Evolutionary conservation across 2,888 invertebrate genomes (phyloP).

Genomic region (Cinara cedri): DNA sequence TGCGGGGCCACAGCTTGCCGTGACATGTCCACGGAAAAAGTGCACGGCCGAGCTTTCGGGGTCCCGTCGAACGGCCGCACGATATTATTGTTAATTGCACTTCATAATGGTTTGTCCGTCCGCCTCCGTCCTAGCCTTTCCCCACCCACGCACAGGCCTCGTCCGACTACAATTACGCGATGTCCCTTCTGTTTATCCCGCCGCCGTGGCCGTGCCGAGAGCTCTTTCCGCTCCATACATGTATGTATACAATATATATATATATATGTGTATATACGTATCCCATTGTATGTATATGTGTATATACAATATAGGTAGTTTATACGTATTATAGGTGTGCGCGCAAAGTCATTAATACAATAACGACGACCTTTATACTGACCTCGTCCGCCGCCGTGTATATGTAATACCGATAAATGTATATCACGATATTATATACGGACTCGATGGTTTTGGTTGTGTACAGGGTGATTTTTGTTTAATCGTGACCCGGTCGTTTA

Average conservation of each 20-base stretch:
- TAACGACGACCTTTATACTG: constrained; percentile 41
- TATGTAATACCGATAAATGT: not conserved
- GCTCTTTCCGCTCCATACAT: not conserved
- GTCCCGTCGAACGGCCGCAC: constrained; percentile 47
- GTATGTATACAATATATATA: not conserved
- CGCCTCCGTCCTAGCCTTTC: constrained; percentile 16
- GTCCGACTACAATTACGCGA: constrained; percentile 27
- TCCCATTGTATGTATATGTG: not conserved
- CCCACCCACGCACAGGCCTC: not conserved
- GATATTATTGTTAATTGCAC: constrained; percentile 52
- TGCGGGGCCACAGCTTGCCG: constrained; percentile 32
- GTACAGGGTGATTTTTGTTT: no score
- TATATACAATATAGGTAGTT: not conserved
- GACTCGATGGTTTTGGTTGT: no score
- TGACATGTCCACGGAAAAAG: constrained; percentile 18
- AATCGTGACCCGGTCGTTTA: no score
- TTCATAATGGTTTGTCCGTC: constrained; percentile 53
- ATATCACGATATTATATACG: no score
- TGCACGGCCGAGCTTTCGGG: constrained; percentile 32
- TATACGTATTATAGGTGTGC: constrained; percentile 18
- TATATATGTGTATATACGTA: not conserved
- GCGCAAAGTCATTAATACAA: constrained; percentile 51
- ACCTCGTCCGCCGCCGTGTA: constrained; percentile 10
- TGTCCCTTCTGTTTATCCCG: constrained; percentile 36
- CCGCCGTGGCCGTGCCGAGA: not conserved